A percentile compares a stretch with the other conserved stretches of the same genome.
phyloP scores from a whole-genome alignment of 2,888 invertebrate genomes.

The Plagiodera versicolora region DNA sequence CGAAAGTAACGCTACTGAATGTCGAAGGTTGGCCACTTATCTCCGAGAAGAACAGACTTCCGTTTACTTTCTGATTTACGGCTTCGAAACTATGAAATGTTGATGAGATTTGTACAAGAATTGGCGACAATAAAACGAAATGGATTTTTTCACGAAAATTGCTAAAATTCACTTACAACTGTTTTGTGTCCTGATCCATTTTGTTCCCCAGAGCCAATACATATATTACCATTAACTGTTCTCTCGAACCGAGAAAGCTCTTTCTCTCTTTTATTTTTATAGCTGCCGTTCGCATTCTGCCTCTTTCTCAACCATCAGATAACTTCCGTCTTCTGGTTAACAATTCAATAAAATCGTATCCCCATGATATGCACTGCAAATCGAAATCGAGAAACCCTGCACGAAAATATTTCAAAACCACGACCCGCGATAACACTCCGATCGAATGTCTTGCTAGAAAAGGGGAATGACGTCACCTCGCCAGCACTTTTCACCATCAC shows the following conservation, averaged over 20 bases:
- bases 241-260: constrained; percentile 31
- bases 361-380: constrained; percentile 24
- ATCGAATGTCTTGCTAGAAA: too few relatives aligned
- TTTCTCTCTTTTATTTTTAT: constrained; percentile 48
- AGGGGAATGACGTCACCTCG: too few relatives aligned
- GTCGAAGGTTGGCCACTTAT: not conserved
- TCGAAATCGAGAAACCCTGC: constrained; percentile 15
- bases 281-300: constrained; percentile 47
- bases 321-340: constrained; percentile 27
- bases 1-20: not conserved
- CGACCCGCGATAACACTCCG: too few relatives aligned
- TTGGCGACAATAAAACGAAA: constrained; percentile 53
- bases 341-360: constrained; percentile 29
- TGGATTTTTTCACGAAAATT: constrained; percentile 49
- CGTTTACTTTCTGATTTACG: constrained; percentile 51
- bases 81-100: constrained; percentile 54
- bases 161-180: constrained; percentile 32
- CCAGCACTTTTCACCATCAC: too few relatives aligned
- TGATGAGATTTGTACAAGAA: constrained; percentile 56
- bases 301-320: constrained; percentile 39
- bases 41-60: constrained; percentile 21
- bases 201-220: constrained; percentile 30
- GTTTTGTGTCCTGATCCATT: constrained; percentile 34
- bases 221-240: constrained; percentile 39
- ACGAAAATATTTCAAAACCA: too few relatives aligned